phyloP scores from a whole-genome alignment of 2,888 invertebrate species.

The Linnaemya tessellans region DNA sequence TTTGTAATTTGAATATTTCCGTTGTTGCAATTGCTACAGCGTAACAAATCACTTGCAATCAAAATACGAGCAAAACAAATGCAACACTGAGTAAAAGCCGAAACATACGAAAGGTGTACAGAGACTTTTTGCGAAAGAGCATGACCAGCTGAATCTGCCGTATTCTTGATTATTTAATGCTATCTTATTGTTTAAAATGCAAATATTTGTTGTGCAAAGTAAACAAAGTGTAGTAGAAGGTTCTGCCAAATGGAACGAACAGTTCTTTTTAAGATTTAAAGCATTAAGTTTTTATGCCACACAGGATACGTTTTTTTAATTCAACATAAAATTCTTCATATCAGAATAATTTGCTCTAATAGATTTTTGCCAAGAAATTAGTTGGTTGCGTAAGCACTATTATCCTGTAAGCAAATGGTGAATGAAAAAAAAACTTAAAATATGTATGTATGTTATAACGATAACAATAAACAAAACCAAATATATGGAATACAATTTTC shows the following conservation, averaged over 20 bases:
- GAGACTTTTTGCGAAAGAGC: neutral
- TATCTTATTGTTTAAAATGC: neutral
- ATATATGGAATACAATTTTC: constrained; percentile 33
- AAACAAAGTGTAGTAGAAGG: too few species aligned
- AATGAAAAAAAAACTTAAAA: constrained; percentile 56
- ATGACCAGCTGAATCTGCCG: constrained; percentile 23
- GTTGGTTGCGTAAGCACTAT: constrained; percentile 25
- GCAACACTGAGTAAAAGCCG: constrained; percentile 26
- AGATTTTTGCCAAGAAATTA: neutral
- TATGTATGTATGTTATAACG: constrained; percentile 34
- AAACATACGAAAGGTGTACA: constrained; percentile 16
- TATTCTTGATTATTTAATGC: neutral
- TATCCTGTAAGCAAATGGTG: neutral
- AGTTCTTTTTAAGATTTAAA: too few species aligned
- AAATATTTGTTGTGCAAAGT: too few species aligned
- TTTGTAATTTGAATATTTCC: constrained; percentile 59
- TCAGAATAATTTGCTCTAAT: too few species aligned
- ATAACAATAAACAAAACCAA: constrained; percentile 15
- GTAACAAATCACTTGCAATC: constrained; percentile 70
- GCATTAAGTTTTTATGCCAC: too few species aligned
- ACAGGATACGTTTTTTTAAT: too few species aligned
- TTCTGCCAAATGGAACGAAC: too few species aligned
- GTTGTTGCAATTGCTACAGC: constrained; percentile 31
- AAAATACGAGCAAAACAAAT: constrained; percentile 60
- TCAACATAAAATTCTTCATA: too few species aligned